Conservation (phyloP, 1,140 invertebrate genomes). For the Heliconius hewitsoni region DNA sequence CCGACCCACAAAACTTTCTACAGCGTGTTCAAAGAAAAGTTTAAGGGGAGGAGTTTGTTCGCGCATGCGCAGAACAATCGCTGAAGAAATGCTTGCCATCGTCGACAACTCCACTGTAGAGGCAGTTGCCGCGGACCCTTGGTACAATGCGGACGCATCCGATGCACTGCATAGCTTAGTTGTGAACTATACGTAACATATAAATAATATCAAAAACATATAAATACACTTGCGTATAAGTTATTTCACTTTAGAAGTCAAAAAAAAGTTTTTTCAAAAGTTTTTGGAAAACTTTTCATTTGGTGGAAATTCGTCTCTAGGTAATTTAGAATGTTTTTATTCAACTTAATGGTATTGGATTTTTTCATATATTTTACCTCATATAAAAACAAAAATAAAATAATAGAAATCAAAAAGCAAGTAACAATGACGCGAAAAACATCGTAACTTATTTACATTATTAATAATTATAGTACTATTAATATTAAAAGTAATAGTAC, state of each 20-base stretch:
- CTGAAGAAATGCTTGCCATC: conserved; percentile 65
- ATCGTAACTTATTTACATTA: neutral
- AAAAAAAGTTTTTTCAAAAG: conserved; percentile 43
- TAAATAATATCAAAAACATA: conserved; percentile 11
- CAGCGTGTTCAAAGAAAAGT: conserved; percentile 49
- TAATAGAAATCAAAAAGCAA: no score
- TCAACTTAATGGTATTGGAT: neutral
- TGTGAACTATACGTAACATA: conserved; percentile 28
- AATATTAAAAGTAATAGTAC: neutral
- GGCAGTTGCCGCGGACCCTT: conserved; percentile 65
- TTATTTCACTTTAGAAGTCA: conserved; percentile 38
- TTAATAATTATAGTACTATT: neutral
- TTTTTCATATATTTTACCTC: neutral
- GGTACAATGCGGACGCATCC: conserved; percentile 61
- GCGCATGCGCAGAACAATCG: conserved; percentile 57
- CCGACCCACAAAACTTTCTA: conserved; percentile 24
- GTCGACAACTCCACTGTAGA: conserved; percentile 51
- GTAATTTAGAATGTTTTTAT: conserved; percentile 28
- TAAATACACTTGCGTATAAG: conserved; percentile 16
- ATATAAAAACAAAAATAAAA: neutral
- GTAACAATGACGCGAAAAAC: no score
- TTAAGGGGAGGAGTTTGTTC: conserved; percentile 58
- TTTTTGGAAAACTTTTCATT: conserved; percentile 46
- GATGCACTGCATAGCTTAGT: conserved; percentile 52
- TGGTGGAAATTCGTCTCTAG: conserved; percentile 64